A percentile compares a stretch with the other conserved stretches of the same genome.
These are phyloP conservation scores for Zalophus californianus DNA, from an alignment of 2,797 vertebrate species.

Conservation along the genomic window DNA sequence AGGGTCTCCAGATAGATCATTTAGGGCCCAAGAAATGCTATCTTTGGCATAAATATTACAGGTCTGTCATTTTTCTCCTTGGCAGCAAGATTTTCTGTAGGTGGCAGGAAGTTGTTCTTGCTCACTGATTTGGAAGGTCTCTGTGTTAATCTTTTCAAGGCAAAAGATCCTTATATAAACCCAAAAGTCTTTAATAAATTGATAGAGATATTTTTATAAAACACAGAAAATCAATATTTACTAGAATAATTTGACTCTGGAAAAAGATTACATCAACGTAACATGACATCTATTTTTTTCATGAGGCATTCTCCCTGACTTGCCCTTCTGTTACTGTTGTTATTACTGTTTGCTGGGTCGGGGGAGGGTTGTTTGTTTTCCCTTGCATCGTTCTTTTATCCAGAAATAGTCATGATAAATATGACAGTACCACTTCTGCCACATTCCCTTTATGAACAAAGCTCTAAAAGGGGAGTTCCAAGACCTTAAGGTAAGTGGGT, in stretches of 20 bases:
- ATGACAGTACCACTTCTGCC: neutral
- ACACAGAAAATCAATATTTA: slow-evolving; percentile 50
- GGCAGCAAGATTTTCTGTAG: slow-evolving; percentile 76
- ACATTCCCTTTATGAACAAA: neutral
- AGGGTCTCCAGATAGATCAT: slow-evolving; percentile 55
- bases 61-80: slow-evolving; percentile 73
- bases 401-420: neutral
- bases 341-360: neutral
- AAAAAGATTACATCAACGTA: slow-evolving; percentile 7
- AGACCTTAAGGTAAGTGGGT: neutral
- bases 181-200: slow-evolving; percentile 34
- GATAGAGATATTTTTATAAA: slow-evolving; percentile 57
- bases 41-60: slow-evolving; percentile 77
- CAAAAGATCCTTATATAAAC: slow-evolving; percentile 65
- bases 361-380: neutral
- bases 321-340: neutral
- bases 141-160: slow-evolving; percentile 68
- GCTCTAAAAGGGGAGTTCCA: neutral
- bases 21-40: slow-evolving; percentile 63
- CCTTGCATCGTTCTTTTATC: neutral
- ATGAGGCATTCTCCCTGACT: neutral
- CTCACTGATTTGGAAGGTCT: slow-evolving; percentile 72
- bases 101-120: slow-evolving; percentile 70
- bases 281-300: neutral
- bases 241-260: slow-evolving; percentile 20